Base-by-base conservation (phyloP, 1,140 invertebrate genomes). In the Trachymyrmex cornetzi region DNA sequence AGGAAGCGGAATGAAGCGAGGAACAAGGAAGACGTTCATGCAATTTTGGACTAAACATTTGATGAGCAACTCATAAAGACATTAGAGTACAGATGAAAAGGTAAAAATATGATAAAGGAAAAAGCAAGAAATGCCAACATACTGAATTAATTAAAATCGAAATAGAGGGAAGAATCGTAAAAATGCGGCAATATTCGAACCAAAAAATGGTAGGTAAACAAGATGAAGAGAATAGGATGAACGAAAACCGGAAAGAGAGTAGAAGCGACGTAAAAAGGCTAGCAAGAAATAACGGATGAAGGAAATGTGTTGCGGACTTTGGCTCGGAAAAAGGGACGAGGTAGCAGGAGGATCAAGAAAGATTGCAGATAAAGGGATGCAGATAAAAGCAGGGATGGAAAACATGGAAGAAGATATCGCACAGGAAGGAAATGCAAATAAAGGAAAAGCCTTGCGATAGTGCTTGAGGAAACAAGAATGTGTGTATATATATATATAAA, bases 261-360 rank as follows among this genome's bases (percentile, higher is more conserved):
- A 22, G 22, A 19, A 30, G 38, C 53, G 50, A 34, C 3, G 22
- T 2, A 61, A 61, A 61, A 72, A 72, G 27, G 9, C 19, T 14
- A 50, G 24, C 7, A 61, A 74, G 9, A 74, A 74, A 24, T 48
- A 61, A 16, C 38, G 53, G 38, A 30, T 59, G 69, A 34, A 84
- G 69, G 48, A 74, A 84, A 84, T 84, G 80, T 61, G 69, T 84
- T 84, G 67, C 80, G 80, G 69, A 74, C 67, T 74, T 75, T 63
- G 55, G 80, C 38, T 61, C 55, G 2, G 24, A 24, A 75, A 75
- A 84, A 38, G 55, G 30, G 19, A 74, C 50, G 55, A 59, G 48
- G 77, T n/a, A 38, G 22, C 24, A 44, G n/a, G 14, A 63, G 66
- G 66, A 59, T 69, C 75, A 59, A 86, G 64, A 59, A 86, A 80